Base-by-base conservation (phyloP, 2,888 invertebrate genomes). In the Synanthedon andrenaeformis region DNA sequence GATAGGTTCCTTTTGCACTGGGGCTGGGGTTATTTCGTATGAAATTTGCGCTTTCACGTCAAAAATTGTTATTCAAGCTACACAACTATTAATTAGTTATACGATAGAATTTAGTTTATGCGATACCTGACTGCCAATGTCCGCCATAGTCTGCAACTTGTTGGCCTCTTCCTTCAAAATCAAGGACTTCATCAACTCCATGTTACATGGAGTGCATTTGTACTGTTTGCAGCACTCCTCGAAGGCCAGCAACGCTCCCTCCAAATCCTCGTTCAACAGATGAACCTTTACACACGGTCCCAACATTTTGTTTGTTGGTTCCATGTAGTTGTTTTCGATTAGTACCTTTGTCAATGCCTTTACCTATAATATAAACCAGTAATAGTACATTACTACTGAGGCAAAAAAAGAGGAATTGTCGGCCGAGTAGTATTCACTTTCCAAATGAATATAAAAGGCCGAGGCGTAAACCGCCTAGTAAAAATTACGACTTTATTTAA, bases 141-240 rank as follows among this genome's bases (percentile, higher is more conserved):
- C 96, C 0, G 96, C 94, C 13, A 96, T 73, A 76, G 90, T 91
- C 72, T 97, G 96, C 13, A 97, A 79, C 62, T 90, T 91, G 1
- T 89, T 88, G 0, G 95, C 93, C 74, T 96, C 94, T 74, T 95
- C 95, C 1, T 85, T 80, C 68, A 92, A 86, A 55, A 95, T 94
- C 11, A 94, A 79, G 17, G 89, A 80, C 56, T 92, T 91, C 62
- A 94, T 91, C 5, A 96, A 72, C 55, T 86, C 92, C 51, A 91
- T 92, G 69, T 94, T 95, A 90, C 91, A 92, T 0, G 96, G 95
- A 0, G 94, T 93, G 1, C 90, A 79, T 51, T 91, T 89, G 72
- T 93, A 91, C 56, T 91, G 89, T 19, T 90, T 87, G 59, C 92
- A 92, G 56, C 92, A 91, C 62, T 89, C 77, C 70, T 94, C 93